Evolutionary conservation across 2,888 invertebrate genomes (phyloP).

Genomic region (Dorcus parallelipipedus): DNA sequence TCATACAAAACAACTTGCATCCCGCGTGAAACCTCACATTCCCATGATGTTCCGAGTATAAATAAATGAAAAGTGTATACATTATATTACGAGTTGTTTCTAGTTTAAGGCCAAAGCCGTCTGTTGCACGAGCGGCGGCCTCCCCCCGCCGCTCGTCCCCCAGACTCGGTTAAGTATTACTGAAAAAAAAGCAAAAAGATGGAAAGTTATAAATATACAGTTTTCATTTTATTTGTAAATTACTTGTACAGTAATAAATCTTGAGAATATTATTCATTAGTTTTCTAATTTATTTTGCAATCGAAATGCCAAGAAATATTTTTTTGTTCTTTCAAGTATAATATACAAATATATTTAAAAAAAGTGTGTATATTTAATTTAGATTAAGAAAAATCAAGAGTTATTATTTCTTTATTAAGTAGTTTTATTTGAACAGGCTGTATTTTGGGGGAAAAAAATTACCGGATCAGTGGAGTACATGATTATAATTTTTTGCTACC

Average conservation of each 20-base stretch:
- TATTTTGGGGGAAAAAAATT: too few relatives aligned
- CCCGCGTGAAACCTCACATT: conserved; percentile 22
- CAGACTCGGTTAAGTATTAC: conserved; percentile 46
- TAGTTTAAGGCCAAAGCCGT: conserved; percentile 32
- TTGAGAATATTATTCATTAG: background rate
- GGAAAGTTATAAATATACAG: conserved; percentile 41
- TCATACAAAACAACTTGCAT: conserved; percentile 38
- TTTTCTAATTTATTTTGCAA: too few relatives aligned
- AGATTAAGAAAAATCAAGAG: too few relatives aligned
- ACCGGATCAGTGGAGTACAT: too few relatives aligned
- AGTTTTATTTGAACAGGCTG: too few relatives aligned
- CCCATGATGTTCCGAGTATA: conserved; percentile 37
- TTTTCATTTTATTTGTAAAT: conserved; percentile 51
- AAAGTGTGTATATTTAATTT: too few relatives aligned
- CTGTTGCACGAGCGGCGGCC: conserved; percentile 30
- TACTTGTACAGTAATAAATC: conserved; percentile 47
- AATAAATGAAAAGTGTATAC: conserved; percentile 50
- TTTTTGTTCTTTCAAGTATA: too few relatives aligned
- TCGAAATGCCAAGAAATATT: too few relatives aligned
- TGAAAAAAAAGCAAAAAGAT: conserved; percentile 39
- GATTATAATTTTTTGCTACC: too few relatives aligned
- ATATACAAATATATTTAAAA: too few relatives aligned
- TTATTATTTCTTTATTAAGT: too few relatives aligned
- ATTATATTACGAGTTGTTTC: conserved; percentile 36
- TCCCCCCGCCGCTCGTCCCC: conserved; percentile 31